Evolutionary conservation across 92 coral and sea anemone species (phyloP), one percentile per base, ranked within the genome.

Genomic region (Umimayanthus chanpuru): DNA sequence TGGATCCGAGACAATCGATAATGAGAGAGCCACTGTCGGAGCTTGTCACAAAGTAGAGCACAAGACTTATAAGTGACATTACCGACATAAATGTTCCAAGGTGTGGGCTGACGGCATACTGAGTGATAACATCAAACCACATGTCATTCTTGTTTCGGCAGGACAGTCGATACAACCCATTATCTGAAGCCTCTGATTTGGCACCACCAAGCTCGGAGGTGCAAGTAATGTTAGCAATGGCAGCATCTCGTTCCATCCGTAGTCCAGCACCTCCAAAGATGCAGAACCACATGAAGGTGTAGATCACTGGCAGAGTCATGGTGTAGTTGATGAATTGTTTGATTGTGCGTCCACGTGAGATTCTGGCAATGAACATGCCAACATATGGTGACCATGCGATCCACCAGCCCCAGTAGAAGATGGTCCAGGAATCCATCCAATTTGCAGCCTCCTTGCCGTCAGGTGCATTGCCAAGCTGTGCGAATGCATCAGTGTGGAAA

Each of bases 11-110:
- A 86, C 97, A 92, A 90, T 96, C 98, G 44, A 96, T 94, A 81
- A 96, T 94, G 49, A 96, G 92, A 39, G 98, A 96, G 47, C 98
- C 98, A 84, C 98, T 96, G 85, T 96, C 98, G 4, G 98, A 96
- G 80, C 98, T 96, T 47, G 98, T 96, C 79, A 96, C 98, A 88
- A 96, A 96, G 89, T 96, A 96, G 26, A 96, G 93, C 58, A 93
- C 90, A 53, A 94, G 85, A 16, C 93, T 89, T 12, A 96, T 80
- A n/a, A 96, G 91, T 82, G 98, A 94, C 30, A 94, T 77, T 12
- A 94, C 91, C 5, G 96, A 90, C 49, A 95, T 76, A 81, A 96
- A 96, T 70, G 83, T 81, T 40, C 91, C 89, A 40, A 81, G 56
- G 50, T 64, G 55, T 25, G 76, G 76, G 86, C 88, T 90, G 30